Evolutionary conservation across 1,140 invertebrate genomes (phyloP), one percentile per base, ranked within the genome.

Genomic region (Drosophila kohkoa): DNA sequence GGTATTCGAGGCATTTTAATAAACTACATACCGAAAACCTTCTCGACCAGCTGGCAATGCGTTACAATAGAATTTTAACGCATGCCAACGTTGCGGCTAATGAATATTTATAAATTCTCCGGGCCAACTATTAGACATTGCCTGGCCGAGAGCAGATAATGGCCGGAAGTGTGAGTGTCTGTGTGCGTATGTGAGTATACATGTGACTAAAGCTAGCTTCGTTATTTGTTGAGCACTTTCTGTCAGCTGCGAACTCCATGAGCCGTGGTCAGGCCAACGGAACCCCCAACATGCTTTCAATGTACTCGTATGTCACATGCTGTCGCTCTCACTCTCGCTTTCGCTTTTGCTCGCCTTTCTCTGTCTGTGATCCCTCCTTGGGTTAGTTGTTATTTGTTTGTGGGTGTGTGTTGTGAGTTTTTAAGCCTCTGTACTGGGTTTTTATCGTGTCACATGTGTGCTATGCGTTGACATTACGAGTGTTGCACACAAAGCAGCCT

Each of bases 51-150:
- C 38, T 58, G 62, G 45, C 64, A 64, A 74, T 71, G 62, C 63
- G 51, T 74, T 57, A 71, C 69, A 73, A 76, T 71, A 63, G 60
- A 55, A 79, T 55, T 70, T 63, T 46, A 60, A 60, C 66, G 57
- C 55, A 52, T 60, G 46, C 60, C 60, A 64, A 52, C 60, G 60
- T 15, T 69, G 68, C 64, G 73, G 79, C 82, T 87, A 83, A 87
- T 88, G 82, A 87, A 87, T 87, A 87, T 87, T 87, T 82, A 82
- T 82, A 79, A 74, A 68, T 62, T 57, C 20, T 46, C 65, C 49
- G 63, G 63, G 48, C 43, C 41, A 71, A 54, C 52, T 79, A 64
- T 70, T 71, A 59, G 66, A 75, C 65, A 66, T 63, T 6, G 52
- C 15, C 55, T 67, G 52, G 43, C 60, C 10, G 38, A 55, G 13